Evolutionary conservation across 1,140 invertebrate species (phyloP).

Genomic region (Mesaphorura yosii): DNA sequence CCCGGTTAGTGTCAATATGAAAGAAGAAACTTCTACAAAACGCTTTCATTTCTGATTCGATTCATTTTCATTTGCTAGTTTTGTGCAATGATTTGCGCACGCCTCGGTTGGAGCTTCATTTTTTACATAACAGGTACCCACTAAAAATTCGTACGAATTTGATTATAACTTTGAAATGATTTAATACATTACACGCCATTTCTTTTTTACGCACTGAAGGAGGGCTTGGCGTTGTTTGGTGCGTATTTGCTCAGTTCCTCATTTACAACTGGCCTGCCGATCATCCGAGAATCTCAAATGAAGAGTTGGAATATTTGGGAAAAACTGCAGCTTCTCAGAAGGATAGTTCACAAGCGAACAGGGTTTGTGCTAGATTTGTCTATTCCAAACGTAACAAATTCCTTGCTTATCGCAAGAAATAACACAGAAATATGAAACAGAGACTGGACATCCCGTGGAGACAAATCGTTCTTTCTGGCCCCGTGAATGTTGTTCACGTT

Average conservation of each 20-base stretch:
- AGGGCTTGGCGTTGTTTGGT: conserved; percentile 37
- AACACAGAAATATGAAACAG: conserved; percentile 2
- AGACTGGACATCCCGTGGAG: conserved; percentile 39
- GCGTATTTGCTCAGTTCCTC: conserved; percentile 37
- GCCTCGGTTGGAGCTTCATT: conserved; percentile 39
- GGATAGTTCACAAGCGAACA: neutral
- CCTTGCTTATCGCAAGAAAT: conserved; percentile 5
- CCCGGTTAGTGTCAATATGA: no score
- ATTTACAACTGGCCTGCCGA: conserved; percentile 40
- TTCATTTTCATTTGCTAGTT: no score
- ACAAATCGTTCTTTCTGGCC: conserved; percentile 41
- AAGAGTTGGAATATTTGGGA: conserved; percentile 40
- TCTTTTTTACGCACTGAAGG: conserved; percentile 31
- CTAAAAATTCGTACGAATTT: neutral
- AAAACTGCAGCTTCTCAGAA: conserved; percentile 12
- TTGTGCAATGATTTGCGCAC: conserved; percentile 36
- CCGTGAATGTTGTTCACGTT: conserved; percentile 45
- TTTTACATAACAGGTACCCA: conserved; percentile 37
- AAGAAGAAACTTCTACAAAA: no score
- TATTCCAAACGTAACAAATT: neutral
- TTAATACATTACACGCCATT: conserved; percentile 9
- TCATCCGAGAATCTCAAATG: conserved; percentile 41
- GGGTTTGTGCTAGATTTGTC: neutral
- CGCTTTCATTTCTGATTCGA: no score
- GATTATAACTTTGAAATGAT: neutral